Base-by-base conservation (phyloP, 30 jellyfish, hydroid and myxozoan species). In the Pelagia noctiluca region DNA sequence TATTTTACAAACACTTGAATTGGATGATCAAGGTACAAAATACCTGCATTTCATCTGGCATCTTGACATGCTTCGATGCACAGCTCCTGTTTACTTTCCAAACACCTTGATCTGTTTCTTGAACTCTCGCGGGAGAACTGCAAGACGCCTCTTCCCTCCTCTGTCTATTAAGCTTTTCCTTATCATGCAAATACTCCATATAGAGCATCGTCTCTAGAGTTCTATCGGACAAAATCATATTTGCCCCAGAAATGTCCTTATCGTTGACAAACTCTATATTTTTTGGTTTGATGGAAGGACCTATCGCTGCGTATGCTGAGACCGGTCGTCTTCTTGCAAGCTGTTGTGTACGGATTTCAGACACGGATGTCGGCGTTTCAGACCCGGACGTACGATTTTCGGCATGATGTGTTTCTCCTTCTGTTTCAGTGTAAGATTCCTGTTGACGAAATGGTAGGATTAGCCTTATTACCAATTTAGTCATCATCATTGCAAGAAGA, bases 11-110 rank as follows among this genome's bases (percentile, higher is more conserved):
- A n/a, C n/a, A n/a, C n/a, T n/a, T n/a, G n/a, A n/a, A n/a, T n/a
- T n/a, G n/a, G n/a, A n/a, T n/a, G n/a, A n/a, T n/a, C n/a, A n/a
- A n/a, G n/a, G n/a, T n/a, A n/a, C n/a, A n/a, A n/a, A n/a, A n/a
- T n/a, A 82, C 92, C 66, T 82, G 92, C 74, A 50, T 69, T 70
- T 69, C 92, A 0, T 80, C 68, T 2, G 86, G 86, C n/a, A 35
- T 25, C 5, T 54, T 71, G 32, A 32, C 52, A 35, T 38, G 22
- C 72, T 52, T 52, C 12, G 68, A 4, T 52, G 68, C 16, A 42
- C 57, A 16, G 57, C 57, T n/a, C n/a, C 1, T 31, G 1, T 31
- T 54, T 71, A 46, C 54, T 64, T n/a, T 48, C 54, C 2, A 10
- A 19, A 52, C 5, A 49, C 8, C 76, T 48, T 30, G 65, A 75